Evolutionary conservation across 2,888 invertebrate genomes (phyloP).

Genomic region (Xanthia icteritia): DNA sequence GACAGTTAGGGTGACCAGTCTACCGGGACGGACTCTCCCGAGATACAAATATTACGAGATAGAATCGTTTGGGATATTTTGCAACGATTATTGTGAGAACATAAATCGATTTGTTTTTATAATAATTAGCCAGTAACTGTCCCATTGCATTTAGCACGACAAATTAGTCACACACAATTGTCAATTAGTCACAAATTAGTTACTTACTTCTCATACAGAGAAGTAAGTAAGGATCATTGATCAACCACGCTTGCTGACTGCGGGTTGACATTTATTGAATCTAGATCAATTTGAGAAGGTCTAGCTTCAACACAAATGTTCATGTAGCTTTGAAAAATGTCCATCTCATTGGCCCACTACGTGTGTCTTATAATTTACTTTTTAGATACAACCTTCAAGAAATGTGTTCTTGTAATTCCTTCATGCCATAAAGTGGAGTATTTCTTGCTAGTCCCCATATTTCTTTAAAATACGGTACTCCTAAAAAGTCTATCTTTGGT

Average conservation of each 20-base stretch:
- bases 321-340: background rate
- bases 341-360: no score
- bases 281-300: background rate
- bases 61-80: background rate
- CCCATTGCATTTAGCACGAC: background rate
- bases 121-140: background rate
- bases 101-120: background rate
- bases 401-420: background rate
- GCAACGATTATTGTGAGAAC: background rate
- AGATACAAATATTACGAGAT: background rate
- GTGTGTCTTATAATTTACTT: background rate
- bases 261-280: background rate
- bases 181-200: no score
- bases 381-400: background rate
- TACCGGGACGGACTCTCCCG: conserved; percentile 51
- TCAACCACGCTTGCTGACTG: background rate
- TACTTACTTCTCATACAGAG: no score
- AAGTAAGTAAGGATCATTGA: background rate
- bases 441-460: background rate
- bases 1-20: conserved; percentile 65
- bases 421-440: background rate
- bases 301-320: background rate
- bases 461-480: background rate
- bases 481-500: background rate
- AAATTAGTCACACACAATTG: no score